Evolutionary conservation across 2,113 vertebrate genomes (phyloP).

Genomic region (Porphyrio hochstetteri): DNA sequence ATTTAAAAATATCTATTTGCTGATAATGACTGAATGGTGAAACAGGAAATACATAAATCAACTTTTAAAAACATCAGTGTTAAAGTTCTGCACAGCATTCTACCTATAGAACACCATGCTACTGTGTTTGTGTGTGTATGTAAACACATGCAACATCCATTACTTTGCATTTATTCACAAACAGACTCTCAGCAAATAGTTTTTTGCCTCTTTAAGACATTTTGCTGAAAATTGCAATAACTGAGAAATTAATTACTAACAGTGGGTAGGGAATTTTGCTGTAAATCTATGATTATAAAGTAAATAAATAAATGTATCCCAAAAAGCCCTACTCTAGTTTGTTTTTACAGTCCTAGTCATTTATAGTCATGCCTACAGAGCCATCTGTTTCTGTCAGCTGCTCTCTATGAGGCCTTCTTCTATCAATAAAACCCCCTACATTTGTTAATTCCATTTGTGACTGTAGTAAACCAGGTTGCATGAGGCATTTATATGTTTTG

Average conservation of each 20-base stretch:
- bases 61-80: neutral
- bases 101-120: fast-evolving
- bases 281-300: neutral
- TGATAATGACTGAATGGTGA: neutral
- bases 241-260: neutral
- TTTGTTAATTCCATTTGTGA: neutral
- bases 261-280: neutral
- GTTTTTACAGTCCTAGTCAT: neutral
- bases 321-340: neutral
- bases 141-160: neutral
- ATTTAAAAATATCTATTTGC: neutral
- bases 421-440: neutral
- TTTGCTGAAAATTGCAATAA: neutral
- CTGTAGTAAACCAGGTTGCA: neutral
- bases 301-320: neutral
- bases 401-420: neutral
- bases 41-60: neutral
- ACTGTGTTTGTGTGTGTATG: neutral
- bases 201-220: neutral
- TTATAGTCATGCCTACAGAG: neutral
- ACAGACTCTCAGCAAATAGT: neutral
- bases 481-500: neutral
- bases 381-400: neutral
- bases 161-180: neutral
- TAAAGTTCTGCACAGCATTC: neutral